These are phyloP conservation scores for Nomada flava DNA, from an alignment of 2,888 invertebrate genomes.

Conservation along the genomic window DNA sequence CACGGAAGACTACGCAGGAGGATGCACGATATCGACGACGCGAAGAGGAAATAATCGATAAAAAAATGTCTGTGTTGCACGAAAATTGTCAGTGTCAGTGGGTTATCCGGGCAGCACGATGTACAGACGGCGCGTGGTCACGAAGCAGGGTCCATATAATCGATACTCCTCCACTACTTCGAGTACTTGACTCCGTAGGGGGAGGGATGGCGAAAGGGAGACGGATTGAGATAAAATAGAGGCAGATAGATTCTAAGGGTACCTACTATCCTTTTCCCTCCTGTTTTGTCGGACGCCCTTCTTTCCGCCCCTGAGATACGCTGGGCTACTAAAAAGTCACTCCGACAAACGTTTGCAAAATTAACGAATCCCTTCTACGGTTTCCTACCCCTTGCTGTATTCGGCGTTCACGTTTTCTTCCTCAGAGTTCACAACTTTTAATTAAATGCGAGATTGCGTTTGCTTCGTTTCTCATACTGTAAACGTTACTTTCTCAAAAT, in stretches of 20 bases:
- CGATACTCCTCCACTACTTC: conserved; percentile 71
- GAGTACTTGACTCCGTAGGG: conserved; percentile 60
- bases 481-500: background rate
- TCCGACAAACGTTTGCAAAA: conserved; percentile 38
- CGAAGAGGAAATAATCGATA: conserved; percentile 36
- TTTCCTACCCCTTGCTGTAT: background rate
- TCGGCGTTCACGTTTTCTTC: background rate
- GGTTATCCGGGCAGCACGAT: conserved; percentile 71
- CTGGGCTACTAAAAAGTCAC: conserved; percentile 58
- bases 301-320: conserved; percentile 38
- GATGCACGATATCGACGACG: background rate
- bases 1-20: background rate
- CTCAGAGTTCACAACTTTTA: background rate
- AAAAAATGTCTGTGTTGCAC: conserved; percentile 44
- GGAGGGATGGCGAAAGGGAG: conserved; percentile 54
- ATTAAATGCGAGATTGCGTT: background rate
- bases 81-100: conserved; percentile 70
- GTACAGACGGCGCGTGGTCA: conserved; percentile 61
- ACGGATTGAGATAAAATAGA: conserved; percentile 59
- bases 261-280: conserved; percentile 23
- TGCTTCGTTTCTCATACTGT: background rate
- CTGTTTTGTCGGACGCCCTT: background rate
- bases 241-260: conserved; percentile 32
- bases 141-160: conserved; percentile 71
- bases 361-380: conserved; percentile 54